phyloP scores from a whole-genome alignment of 2,888 invertebrate genomes.

The Zhengitettix transpicula region DNA sequence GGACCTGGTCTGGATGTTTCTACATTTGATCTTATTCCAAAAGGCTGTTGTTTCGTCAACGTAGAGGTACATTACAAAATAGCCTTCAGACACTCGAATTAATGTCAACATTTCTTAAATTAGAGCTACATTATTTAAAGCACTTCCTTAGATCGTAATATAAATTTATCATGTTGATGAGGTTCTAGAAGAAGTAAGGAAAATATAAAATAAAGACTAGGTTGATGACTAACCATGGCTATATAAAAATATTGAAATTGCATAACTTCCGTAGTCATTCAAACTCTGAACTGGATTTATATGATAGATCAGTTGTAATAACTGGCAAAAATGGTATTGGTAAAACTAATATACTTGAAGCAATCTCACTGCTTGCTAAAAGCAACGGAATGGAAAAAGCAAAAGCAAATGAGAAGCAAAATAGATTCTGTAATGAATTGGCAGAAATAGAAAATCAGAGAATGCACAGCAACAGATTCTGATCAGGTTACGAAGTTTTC shows the following conservation, averaged over 20 bases:
- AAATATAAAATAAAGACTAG: neutral
- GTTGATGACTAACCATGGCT: neutral
- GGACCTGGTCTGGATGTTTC: too few species aligned
- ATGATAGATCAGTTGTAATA: neutral
- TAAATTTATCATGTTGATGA: neutral
- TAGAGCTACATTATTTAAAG: too few species aligned
- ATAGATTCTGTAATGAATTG: neutral
- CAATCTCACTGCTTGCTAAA: neutral
- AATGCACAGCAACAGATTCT: too few species aligned
- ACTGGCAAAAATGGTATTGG: neutral
- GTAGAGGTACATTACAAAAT: too few species aligned
- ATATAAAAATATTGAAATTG: neutral
- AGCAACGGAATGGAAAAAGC: neutral
- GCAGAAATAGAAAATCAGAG: too few species aligned
- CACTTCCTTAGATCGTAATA: neutral
- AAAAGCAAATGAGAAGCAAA: neutral
- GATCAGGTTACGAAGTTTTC: too few species aligned
- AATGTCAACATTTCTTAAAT: too few species aligned
- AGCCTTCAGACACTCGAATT: too few species aligned
- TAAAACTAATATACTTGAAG: neutral
- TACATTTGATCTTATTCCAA: too few species aligned
- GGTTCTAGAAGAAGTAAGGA: neutral
- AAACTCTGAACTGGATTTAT: neutral
- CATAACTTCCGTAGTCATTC: neutral
- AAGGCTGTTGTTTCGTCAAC: too few species aligned